These are phyloP conservation scores for Acrobasis repandana DNA, from an alignment of 2,888 invertebrate species.

Conservation along the genomic window DNA sequence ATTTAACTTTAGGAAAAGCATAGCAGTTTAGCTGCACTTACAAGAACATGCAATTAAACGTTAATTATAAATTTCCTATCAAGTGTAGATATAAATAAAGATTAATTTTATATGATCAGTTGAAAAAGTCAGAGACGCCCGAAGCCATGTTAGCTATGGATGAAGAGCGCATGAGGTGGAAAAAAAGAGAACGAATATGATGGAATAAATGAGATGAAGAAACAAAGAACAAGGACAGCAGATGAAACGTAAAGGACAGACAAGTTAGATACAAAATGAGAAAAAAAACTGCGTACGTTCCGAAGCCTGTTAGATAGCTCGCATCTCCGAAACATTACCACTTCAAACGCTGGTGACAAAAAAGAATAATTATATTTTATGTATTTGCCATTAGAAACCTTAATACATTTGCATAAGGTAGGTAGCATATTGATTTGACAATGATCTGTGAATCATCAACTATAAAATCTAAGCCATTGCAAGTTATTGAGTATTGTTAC, in stretches of 20 bases:
- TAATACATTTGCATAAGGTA: constrained; percentile 25
- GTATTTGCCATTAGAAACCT: constrained; percentile 8
- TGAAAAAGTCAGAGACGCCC: not conserved
- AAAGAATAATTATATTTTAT: constrained; percentile 46
- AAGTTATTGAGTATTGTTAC: not conserved
- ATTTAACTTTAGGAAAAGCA: too few relatives aligned
- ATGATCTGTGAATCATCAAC: not conserved
- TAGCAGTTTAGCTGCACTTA: too few relatives aligned
- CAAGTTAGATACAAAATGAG: constrained; percentile 67
- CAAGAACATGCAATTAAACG: too few relatives aligned
- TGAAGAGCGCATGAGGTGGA: not conserved
- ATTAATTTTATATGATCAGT: not conserved
- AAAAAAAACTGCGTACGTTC: constrained; percentile 73
- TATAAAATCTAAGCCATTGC: not conserved
- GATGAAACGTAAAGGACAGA: constrained; percentile 25
- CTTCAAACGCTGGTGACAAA: constrained; percentile 80
- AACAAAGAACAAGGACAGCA: constrained; percentile 23
- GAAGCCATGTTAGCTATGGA: constrained; percentile 15
- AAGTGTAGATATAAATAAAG: too few relatives aligned
- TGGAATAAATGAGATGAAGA: constrained; percentile 32
- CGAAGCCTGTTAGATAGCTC: constrained; percentile 72
- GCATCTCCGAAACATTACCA: constrained; percentile 62
- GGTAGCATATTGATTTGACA: not conserved
- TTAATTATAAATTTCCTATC: too few relatives aligned
- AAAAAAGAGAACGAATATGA: constrained; percentile 19